Evolutionary conservation across 2,888 invertebrate species (phyloP).

Genomic region (Onchidella celtica): DNA sequence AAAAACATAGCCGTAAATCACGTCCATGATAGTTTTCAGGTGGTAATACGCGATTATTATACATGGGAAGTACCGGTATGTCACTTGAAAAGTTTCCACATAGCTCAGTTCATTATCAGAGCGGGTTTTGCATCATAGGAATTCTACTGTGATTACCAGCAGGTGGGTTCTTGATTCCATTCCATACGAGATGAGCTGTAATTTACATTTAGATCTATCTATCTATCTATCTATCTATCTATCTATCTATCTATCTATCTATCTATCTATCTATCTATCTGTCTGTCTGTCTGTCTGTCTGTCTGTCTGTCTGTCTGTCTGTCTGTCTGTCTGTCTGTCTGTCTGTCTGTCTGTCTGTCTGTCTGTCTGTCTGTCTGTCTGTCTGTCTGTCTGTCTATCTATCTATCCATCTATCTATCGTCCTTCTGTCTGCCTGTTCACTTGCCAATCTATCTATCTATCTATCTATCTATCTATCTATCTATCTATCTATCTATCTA

Average conservation of each 20-base stretch:
- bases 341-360: background rate
- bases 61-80: too few species aligned
- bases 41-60: too few species aligned
- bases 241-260: background rate
- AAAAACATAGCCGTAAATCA: too few species aligned
- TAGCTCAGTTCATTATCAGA: too few species aligned
- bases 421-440: background rate
- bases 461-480: background rate
- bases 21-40: too few species aligned
- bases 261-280: background rate
- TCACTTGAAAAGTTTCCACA: too few species aligned
- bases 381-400: background rate
- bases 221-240: background rate
- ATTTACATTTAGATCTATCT: background rate
- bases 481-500: background rate
- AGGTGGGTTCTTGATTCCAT: too few species aligned
- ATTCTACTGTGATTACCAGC: too few species aligned
- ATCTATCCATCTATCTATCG: background rate
- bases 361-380: background rate
- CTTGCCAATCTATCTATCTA: background rate
- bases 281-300: background rate
- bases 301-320: background rate
- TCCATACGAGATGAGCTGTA: too few species aligned
- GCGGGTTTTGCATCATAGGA: too few species aligned
- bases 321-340: background rate